Conservation (phyloP, 1,140 invertebrate species). For the Diploscapter pachys region DNA sequence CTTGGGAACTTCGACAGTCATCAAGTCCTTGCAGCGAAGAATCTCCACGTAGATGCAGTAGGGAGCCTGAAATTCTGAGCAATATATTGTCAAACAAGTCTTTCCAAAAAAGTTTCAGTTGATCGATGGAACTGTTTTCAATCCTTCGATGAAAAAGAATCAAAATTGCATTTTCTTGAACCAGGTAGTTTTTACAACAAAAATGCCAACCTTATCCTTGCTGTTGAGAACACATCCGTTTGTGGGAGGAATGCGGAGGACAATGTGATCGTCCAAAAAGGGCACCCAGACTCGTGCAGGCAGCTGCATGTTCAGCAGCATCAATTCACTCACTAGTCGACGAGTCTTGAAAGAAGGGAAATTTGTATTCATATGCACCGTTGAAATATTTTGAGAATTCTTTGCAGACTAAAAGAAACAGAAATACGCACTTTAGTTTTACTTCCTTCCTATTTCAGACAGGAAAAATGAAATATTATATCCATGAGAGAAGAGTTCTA, state of each 20-base stretch:
- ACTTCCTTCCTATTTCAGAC: no score
- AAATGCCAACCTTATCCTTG: constrained; percentile 80
- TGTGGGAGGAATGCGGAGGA: constrained; percentile 85
- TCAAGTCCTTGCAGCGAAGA: constrained; percentile 80
- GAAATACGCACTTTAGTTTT: no score
- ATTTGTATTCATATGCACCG: no score
- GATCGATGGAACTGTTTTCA: neutral
- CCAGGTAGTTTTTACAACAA: neutral
- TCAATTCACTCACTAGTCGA: constrained; percentile 83
- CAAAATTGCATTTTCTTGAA: constrained; percentile 9
- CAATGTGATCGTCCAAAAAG: constrained; percentile 73
- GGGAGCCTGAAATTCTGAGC: constrained; percentile 71
- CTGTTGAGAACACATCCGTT: constrained; percentile 94
- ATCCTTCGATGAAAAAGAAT: constrained; percentile 9
- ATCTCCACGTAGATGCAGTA: constrained; percentile 97
- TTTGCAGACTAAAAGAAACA: no score
- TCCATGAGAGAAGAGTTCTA: neutral
- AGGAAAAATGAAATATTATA: no score
- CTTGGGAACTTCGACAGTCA: constrained; percentile 72
- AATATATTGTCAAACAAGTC: neutral
- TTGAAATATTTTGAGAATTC: no score
- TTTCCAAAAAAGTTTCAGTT: neutral
- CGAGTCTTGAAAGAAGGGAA: constrained; percentile 69
- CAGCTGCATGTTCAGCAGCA: constrained; percentile 88
- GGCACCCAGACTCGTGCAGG: constrained; percentile 96